Base-by-base conservation (phyloP, 2,113 vertebrate species). In the Chaenogobius annularis region DNA sequence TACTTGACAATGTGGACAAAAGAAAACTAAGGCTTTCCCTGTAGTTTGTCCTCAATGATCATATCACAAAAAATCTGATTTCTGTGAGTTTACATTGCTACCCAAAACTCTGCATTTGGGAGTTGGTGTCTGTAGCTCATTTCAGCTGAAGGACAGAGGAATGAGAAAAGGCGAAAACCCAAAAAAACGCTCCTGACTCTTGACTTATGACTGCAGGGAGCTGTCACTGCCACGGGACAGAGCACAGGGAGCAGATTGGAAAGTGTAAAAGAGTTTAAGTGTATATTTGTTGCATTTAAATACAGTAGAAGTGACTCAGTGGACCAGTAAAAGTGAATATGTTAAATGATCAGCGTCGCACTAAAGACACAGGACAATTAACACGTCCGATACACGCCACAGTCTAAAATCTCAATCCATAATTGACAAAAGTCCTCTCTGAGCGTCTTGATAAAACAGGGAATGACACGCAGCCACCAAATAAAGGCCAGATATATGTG, bases 61-160 rank as follows among this genome's bases (percentile, higher is more conserved):
- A n/a, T 31, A 31, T 1, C 4, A 31, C 1, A 3, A 56, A 12
- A 1, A 11, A 11, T 5, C 55, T 26, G 22, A 26, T 14, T 26
- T 58, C 50, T 23, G 13, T 58, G 55, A 58, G 11, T 22, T 58
- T 26, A 20, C 50, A 1, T 37, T 10, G 12, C 54, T 22, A 20
- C 10, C n/a, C n/a, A 23, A 12, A 58, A 26, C 22, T 20, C 3
- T 58, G 54, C 56, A 31, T 58, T 58, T 58, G 19, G 20, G 52
- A 26, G 20, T 3, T 11, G 55, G 3, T 26, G 10, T 58, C 5
- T 61, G 14, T 10, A 61, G 1, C 58, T 61, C 58, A 17, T 35
- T 59, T 61, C 58, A 61, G 14, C 14, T 61, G 58, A 61, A 35
- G 58, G 58, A 35, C 58, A 35, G 58, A 61, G 26, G 58, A 35